A percentile compares a stretch with the other conserved stretches of the same genome.
phyloP scores from a whole-genome alignment of 2,888 invertebrate species.

The Sminthurinus aureus region DNA sequence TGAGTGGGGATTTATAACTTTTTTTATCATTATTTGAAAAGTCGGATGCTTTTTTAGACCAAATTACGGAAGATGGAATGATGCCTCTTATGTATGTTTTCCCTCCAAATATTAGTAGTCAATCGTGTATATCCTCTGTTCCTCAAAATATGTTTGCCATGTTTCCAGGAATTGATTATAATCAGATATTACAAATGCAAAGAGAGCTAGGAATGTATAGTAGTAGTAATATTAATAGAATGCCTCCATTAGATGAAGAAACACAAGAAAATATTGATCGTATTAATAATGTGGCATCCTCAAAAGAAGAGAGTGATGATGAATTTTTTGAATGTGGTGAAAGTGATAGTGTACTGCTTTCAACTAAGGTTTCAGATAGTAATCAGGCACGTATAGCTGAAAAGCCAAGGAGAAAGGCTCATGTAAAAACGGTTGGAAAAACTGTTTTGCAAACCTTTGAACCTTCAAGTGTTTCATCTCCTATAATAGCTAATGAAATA shows the following conservation, averaged over 20 bases:
- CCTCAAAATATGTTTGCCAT: conserved; percentile 18
- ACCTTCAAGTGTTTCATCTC: conserved; percentile 18
- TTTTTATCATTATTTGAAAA: no score
- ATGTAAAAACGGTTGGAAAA: conserved; percentile 47
- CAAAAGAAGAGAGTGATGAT: conserved; percentile 42
- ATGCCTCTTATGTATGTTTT: no score
- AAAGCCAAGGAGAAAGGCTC: conserved; percentile 15
- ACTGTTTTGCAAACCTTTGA: conserved; percentile 47
- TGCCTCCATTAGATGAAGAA: neutral
- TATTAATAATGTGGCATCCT: neutral
- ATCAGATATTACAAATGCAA: conserved; percentile 1
- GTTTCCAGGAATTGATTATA: conserved; percentile 1
- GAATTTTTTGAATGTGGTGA: conserved; percentile 57
- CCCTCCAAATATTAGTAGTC: conserved; percentile 25
- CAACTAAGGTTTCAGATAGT: neutral
- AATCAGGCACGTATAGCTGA: neutral
- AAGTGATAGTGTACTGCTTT: conserved; percentile 2
- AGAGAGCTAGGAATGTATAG: neutral
- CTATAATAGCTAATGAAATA: conserved; percentile 20
- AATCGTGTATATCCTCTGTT: conserved; percentile 5
- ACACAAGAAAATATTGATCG: neutral
- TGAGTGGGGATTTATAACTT: neutral
- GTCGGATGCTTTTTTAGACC: neutral
- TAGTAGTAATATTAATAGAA: conserved; percentile 3
- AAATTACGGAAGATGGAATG: conserved; percentile 33